phyloP scores from a whole-genome alignment of 2,797 vertebrate species.

The Lepus townsendii region DNA sequence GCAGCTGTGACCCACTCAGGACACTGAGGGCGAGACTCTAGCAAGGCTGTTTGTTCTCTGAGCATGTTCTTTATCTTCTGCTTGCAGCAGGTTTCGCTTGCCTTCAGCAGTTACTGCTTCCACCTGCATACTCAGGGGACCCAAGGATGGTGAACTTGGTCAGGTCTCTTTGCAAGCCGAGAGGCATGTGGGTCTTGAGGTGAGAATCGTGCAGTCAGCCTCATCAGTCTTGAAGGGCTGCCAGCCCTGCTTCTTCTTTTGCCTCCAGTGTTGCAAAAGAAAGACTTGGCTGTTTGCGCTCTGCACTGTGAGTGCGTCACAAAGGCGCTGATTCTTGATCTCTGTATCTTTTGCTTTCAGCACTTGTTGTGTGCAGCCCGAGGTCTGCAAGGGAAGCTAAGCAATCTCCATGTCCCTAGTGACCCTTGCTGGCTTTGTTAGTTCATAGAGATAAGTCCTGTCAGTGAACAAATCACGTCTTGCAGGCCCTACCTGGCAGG shows the following conservation, averaged over 20 bases:
- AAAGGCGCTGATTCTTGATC: slow-evolving; percentile 51
- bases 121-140: neutral
- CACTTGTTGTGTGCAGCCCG: slow-evolving; percentile 4
- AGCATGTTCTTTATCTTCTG: neutral
- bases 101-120: neutral
- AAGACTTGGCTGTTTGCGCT: neutral
- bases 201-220: neutral
- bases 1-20: neutral
- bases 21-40: neutral
- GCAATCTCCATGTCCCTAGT: slow-evolving; percentile 39
- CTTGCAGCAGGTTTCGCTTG: neutral
- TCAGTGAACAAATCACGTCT: slow-evolving; percentile 71
- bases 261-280: neutral
- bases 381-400: slow-evolving; percentile 58
- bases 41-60: neutral
- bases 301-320: neutral
- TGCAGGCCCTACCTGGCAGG: neutral
- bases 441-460: slow-evolving; percentile 66
- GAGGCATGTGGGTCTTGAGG: neutral
- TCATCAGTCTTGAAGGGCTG: neutral
- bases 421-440: slow-evolving; percentile 67
- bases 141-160: neutral
- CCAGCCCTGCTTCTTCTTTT: neutral
- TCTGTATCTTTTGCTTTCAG: slow-evolving; percentile 53
- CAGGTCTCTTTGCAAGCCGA: neutral